Evolutionary conservation across 2,888 invertebrate species (phyloP), one percentile per base, ranked within the genome.

Genomic region (Zaprionus obscuricornis): DNA sequence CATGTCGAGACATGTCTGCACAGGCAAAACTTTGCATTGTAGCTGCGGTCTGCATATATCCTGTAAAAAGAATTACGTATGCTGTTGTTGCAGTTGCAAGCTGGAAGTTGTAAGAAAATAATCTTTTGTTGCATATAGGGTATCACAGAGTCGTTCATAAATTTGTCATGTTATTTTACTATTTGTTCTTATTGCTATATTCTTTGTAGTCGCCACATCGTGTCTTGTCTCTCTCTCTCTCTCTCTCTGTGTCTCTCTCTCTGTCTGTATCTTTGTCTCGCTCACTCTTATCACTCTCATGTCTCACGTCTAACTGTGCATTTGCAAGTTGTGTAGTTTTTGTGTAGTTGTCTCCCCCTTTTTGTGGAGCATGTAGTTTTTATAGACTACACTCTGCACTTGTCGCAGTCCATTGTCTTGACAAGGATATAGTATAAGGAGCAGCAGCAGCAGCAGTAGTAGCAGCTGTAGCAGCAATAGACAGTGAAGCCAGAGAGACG

Each of bases 361-460:
- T 36, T 51, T 31, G 18, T 27, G 7, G 43, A 52, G 52, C 69
- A 63, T 83, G 65, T 64, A 57, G 70, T 83, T 79, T 78, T 79
- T 76, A 79, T 79, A 76, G 78, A 83, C 81, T 69, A n/a, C 22
- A 5, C 22, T 22, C 79, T 50, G 75, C 81, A 81, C 76, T 77
- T 77, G 82, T 77, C 82, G 68, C 71, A 79, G 71, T 66, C 84
- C 59, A 83, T 79, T 79, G 78, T 79, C 79, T 84, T 77, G 74
- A 56, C 65, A 52, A 27, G 40, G 33, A 45, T 47, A 46, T 16
- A 36, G 37, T 45, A 57, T 42, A 36, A 22, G 42, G 43, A 31
- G 31, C 8, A 4, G 1, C 31, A 6, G 29, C 16, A 7, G 24
- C 20, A 24, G 11, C 10, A 4, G 18, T 5, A n/a, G 3, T 14